Evolutionary conservation across 2,888 invertebrate species (phyloP).

Genomic region (Catocala fraxini): DNA sequence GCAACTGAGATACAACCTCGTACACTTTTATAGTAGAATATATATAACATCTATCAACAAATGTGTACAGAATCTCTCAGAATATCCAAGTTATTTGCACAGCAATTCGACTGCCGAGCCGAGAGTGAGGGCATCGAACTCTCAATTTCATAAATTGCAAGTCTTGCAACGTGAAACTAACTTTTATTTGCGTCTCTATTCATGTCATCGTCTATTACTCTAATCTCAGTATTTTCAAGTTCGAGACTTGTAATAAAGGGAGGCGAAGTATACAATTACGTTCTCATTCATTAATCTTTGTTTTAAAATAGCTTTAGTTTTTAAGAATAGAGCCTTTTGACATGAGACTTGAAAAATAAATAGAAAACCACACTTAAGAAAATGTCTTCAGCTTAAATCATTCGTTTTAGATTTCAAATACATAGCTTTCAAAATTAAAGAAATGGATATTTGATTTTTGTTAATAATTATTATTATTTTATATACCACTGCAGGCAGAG

Average conservation of each 20-base stretch:
- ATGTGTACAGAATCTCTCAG: not conserved
- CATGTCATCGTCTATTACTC: constrained; percentile 14
- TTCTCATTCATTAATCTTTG: constrained; percentile 2
- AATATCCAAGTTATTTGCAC: constrained; percentile 20
- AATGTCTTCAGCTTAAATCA: too few relatives aligned
- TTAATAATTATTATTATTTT: too few relatives aligned
- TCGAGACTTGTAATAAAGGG: constrained; percentile 10
- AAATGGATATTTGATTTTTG: too few relatives aligned
- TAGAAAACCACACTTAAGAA: not conserved
- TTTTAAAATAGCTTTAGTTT: not conserved
- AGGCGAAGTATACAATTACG: constrained; percentile 2
- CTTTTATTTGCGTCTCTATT: constrained; percentile 26
- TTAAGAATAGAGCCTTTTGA: not conserved
- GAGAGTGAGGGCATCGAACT: constrained; percentile 36
- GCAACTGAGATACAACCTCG: too few relatives aligned
- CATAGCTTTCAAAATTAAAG: too few relatives aligned
- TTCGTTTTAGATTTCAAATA: too few relatives aligned
- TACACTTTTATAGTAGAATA: too few relatives aligned
- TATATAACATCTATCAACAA: too few relatives aligned
- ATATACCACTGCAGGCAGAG: too few relatives aligned
- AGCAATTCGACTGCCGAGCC: constrained; percentile 21
- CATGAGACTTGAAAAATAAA: not conserved
- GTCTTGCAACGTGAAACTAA: constrained; percentile 8
- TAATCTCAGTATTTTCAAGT: constrained; percentile 24
- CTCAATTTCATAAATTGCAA: constrained; percentile 13